Evolutionary conservation across 2,888 invertebrate genomes (phyloP).

Genomic region (Heliconius ismenius): DNA sequence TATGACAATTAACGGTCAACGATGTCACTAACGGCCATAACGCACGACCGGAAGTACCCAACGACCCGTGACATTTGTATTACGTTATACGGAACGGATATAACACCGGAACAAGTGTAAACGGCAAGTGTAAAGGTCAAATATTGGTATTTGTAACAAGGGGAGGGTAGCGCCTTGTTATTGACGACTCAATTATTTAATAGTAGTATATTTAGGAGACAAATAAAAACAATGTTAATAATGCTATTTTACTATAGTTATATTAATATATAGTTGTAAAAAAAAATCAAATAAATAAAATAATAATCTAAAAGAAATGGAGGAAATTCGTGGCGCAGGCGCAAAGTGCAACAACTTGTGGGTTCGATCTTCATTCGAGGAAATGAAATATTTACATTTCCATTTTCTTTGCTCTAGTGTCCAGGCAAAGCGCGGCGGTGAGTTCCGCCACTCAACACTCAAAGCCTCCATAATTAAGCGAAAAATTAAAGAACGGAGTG

Average conservation of each 20-base stretch:
- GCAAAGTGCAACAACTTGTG: no score
- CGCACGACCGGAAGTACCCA: slow-evolving; percentile 54
- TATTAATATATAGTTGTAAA: no score
- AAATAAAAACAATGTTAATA: not conserved
- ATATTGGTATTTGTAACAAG: slow-evolving; percentile 15
- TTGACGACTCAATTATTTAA: not conserved
- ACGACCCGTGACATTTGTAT: slow-evolving; percentile 49
- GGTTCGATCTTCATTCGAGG: no score
- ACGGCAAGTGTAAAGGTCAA: slow-evolving; percentile 42
- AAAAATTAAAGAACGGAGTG: no score
- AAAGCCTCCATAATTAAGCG: no score
- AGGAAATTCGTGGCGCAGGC: not conserved
- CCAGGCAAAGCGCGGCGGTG: no score
- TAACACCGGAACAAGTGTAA: slow-evolving; percentile 45
- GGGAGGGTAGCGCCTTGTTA: not conserved
- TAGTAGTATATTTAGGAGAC: not conserved
- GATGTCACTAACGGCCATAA: slow-evolving; percentile 54
- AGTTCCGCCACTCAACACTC: no score
- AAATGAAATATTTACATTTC: no score
- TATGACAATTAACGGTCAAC: slow-evolving; percentile 33
- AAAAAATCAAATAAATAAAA: no score
- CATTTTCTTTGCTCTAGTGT: no score
- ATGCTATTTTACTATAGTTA: not conserved
- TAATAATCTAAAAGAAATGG: no score
- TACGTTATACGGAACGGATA: slow-evolving; percentile 27